Evolutionary conservation across 2,113 vertebrate species (phyloP).

Genomic region (Pica pica): DNA sequence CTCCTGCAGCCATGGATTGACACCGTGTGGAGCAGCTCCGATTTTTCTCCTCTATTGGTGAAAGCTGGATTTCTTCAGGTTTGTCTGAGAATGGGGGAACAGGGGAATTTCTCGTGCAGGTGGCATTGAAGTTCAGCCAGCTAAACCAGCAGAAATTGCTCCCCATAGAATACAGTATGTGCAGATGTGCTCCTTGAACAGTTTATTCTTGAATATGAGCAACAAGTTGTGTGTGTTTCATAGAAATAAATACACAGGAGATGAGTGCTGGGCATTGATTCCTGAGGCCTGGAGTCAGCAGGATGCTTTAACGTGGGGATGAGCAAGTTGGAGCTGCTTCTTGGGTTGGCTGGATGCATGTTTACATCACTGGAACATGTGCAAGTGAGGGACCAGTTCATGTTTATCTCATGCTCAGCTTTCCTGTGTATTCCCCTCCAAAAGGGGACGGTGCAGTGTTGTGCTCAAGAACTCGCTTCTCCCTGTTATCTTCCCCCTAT

Average conservation of each 20-base stretch:
- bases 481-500: not conserved
- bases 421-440: not conserved
- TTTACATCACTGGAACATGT: not conserved
- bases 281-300: not conserved
- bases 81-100: not conserved
- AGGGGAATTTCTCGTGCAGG: not conserved
- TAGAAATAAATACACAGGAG: not conserved
- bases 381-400: not conserved
- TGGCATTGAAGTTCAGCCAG: not conserved
- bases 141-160: not conserved
- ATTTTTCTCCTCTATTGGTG: not conserved
- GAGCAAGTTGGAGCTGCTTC: not conserved
- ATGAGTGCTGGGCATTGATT: not conserved
- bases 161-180: not conserved
- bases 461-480: accelerated
- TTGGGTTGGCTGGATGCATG: not conserved
- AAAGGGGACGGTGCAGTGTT: not conserved
- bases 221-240: not conserved
- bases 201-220: not conserved
- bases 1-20: not conserved
- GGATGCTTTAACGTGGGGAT: accelerated
- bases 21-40: not conserved
- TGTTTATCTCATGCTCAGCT: not conserved
- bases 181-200: not conserved
- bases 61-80: not conserved